These are phyloP conservation scores for Alloplasta piceator DNA, from an alignment of 2,888 invertebrate genomes.

Conservation along the genomic window DNA sequence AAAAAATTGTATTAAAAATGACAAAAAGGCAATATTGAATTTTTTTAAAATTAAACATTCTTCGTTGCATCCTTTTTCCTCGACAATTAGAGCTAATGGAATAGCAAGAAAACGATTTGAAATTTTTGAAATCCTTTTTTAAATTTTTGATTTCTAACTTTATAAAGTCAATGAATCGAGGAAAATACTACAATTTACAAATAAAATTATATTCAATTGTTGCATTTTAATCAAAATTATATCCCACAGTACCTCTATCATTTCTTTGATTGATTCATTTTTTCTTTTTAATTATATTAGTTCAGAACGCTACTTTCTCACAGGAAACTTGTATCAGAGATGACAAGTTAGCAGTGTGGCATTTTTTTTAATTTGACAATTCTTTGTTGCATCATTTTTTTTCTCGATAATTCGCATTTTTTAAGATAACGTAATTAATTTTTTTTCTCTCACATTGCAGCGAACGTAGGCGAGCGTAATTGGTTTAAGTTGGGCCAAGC, in stretches of 20 bases:
- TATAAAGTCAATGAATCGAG: neutral
- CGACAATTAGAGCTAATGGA: too few relatives aligned
- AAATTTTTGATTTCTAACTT: neutral
- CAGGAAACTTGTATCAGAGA: too few relatives aligned
- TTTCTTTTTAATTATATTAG: neutral
- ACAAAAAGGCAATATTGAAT: too few relatives aligned
- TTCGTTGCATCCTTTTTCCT: too few relatives aligned
- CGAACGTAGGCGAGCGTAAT: constrained; percentile 79
- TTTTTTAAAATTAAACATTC: too few relatives aligned
- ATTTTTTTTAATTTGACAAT: too few relatives aligned
- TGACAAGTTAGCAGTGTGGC: too few relatives aligned
- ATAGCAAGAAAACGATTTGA: constrained; percentile 5
- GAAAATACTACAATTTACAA: neutral
- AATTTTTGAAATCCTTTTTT: constrained; percentile 1
- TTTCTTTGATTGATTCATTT: neutral
- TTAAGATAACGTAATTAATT: constrained; percentile 3
- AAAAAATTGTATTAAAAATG: too few relatives aligned
- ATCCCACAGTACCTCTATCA: neutral
- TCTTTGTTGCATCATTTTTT: too few relatives aligned
- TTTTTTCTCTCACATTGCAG: constrained; percentile 74
- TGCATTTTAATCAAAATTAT: too few relatives aligned
- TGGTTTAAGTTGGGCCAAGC: constrained; percentile 83
- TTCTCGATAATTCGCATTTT: too few relatives aligned
- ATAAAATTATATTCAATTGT: neutral
- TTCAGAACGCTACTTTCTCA: too few relatives aligned